These are phyloP conservation scores for Montifringilla adamsi DNA, from an alignment of 2,113 vertebrate species.

Conservation along the genomic window DNA sequence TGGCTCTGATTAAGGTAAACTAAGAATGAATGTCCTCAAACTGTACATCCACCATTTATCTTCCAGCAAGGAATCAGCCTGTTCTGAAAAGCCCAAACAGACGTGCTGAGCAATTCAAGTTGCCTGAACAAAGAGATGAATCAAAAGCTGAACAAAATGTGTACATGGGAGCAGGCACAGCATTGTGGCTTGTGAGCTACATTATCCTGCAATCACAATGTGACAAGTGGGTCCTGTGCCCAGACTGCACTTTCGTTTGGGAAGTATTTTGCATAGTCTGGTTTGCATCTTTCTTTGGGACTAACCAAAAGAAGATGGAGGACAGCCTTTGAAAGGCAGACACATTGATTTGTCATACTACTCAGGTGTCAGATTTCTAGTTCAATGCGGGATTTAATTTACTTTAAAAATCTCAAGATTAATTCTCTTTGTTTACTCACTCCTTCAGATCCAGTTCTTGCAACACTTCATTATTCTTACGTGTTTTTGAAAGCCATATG, in stretches of 20 bases:
- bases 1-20: not conserved
- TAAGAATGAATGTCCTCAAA: not conserved
- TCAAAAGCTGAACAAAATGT: not conserved
- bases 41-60: not conserved
- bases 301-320: not conserved
- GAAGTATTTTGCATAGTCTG: not conserved
- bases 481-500: not conserved
- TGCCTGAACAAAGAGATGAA: not conserved
- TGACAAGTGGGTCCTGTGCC: not conserved
- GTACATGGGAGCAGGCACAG: not conserved
- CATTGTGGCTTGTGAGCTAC: not conserved
- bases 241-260: not conserved
- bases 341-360: not conserved
- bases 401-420: not conserved
- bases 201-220: not conserved
- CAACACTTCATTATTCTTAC: not conserved
- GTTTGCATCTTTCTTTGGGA: not conserved
- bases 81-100: not conserved
- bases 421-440: not conserved
- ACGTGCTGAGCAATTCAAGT: not conserved
- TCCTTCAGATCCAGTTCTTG: not conserved
- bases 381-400: not conserved
- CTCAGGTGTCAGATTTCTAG: not conserved
- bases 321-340: not conserved
- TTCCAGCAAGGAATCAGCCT: not conserved